Percentiles rank a stretch among this genome's conserved stretches.
Conservation (phyloP, 2,888 invertebrate genomes). For the Volucella inflata region DNA sequence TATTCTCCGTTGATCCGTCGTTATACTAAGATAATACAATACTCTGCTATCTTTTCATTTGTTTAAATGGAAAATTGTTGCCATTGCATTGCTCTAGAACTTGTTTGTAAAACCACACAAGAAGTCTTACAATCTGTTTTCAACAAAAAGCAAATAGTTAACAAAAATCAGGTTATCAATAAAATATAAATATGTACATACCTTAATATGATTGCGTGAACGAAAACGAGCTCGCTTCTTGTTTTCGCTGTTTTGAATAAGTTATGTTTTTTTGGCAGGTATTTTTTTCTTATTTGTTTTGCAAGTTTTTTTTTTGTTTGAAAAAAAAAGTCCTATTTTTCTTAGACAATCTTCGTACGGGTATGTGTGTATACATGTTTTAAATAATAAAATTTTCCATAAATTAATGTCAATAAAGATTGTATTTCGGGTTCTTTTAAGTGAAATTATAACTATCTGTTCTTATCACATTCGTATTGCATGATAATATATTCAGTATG, state of each 20-base stretch:
- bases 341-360: neutral
- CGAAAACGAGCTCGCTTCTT: conserved; percentile 17
- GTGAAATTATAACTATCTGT: neutral
- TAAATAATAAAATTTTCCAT: neutral
- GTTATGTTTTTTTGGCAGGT: conserved; percentile 19
- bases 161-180: conserved; percentile 18
- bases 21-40: conserved; percentile 10
- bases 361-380: too few species aligned
- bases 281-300: conserved; percentile 9
- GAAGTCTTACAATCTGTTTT: neutral
- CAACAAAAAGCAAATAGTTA: conserved; percentile 7
- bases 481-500: neutral
- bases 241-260: conserved; percentile 44
- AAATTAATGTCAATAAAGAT: neutral
- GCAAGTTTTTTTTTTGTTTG: conserved; percentile 1
- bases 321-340: neutral
- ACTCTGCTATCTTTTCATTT: conserved; percentile 11
- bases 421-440: neutral
- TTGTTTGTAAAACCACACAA: conserved; percentile 9
- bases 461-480: conserved; percentile 18
- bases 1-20: conserved; percentile 5
- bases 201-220: conserved; percentile 5
- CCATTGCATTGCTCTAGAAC: conserved; percentile 12
- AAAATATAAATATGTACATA: neutral
- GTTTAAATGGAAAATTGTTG: neutral